Evolutionary conservation across 2,797 vertebrate species (phyloP).

Genomic region (Mycteria americana): DNA sequence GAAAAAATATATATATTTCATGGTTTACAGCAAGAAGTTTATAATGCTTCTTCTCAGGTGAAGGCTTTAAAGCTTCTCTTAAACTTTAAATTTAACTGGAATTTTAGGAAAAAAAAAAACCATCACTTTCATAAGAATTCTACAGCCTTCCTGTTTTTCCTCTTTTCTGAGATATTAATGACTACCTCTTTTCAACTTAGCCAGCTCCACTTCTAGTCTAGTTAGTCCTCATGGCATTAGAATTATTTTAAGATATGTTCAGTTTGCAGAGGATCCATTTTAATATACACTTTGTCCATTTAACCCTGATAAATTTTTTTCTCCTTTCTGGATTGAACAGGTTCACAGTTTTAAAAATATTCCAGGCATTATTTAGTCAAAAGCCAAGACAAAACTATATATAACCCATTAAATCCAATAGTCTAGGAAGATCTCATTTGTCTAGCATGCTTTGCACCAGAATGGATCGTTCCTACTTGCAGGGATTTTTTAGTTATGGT

Average conservation of each 20-base stretch:
- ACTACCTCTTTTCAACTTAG: background rate
- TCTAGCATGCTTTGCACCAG: background rate
- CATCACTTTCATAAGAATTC: background rate
- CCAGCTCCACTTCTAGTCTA: too few species aligned
- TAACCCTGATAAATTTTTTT: background rate
- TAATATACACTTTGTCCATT: background rate
- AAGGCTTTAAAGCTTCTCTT: background rate
- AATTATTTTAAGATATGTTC: background rate
- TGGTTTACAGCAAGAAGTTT: background rate
- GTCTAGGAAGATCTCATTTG: background rate
- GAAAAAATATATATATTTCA: background rate
- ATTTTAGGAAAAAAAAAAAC: background rate
- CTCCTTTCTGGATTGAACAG: background rate
- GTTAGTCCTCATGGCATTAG: background rate
- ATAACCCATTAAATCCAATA: background rate
- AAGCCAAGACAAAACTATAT: background rate
- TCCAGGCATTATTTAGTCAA: background rate
- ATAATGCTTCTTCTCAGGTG: background rate
- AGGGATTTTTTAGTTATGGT: background rate
- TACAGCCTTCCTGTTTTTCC: background rate
- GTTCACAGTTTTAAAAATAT: background rate
- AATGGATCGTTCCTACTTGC: background rate
- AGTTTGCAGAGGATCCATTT: background rate
- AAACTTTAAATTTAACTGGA: background rate
- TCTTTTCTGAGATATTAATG: background rate